These are phyloP conservation scores for Chirona hameri DNA, from an alignment of 2,888 invertebrate genomes.

Conservation along the genomic window DNA sequence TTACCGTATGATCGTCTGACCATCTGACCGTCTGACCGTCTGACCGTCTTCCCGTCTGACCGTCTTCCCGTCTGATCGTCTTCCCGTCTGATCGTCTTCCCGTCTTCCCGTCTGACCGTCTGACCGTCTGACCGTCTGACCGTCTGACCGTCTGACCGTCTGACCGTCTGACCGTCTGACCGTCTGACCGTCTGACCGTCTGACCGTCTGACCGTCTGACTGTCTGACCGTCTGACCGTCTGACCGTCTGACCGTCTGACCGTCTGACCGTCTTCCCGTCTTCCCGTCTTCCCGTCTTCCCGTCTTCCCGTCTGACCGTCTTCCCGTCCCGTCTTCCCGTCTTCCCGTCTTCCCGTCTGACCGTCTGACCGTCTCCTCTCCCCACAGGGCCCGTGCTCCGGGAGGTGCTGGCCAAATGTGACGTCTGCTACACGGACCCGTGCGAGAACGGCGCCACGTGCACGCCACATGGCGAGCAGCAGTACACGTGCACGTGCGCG, in stretches of 20 bases:
- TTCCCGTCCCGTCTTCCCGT: neutral
- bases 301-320: neutral
- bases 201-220: neutral
- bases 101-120: neutral
- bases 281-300: no score
- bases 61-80: neutral
- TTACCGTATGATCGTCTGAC: no score
- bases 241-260: neutral
- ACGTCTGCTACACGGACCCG: conserved; percentile 89
- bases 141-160: neutral
- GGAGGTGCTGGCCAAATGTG: conserved; percentile 88
- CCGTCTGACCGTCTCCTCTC: neutral
- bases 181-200: neutral
- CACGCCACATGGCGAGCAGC: conserved; percentile 57
- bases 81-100: neutral
- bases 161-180: neutral
- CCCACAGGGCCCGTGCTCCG: conserved; percentile 53
- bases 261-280: no score
- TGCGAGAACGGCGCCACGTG: conserved; percentile 88
- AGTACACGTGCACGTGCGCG: conserved; percentile 84
- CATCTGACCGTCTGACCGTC: neutral
- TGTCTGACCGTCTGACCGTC: conserved; percentile 57
- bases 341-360: conserved; percentile 44
- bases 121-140: neutral
- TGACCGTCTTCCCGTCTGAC: neutral